Base-by-base conservation (phyloP, 2,113 vertebrate species). In the Junco hyemalis region DNA sequence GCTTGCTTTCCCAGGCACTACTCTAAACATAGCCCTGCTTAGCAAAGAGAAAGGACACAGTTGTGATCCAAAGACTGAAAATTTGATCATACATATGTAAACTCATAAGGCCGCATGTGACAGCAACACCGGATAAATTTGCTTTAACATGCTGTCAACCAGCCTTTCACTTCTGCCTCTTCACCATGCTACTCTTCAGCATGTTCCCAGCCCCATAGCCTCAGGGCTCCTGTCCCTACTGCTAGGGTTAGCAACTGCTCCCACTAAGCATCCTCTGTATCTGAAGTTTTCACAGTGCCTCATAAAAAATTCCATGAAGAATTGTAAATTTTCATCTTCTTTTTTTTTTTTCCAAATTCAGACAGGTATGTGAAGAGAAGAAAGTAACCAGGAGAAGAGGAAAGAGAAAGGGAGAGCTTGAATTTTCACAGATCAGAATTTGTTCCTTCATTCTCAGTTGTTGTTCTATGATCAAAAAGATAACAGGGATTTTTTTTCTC, bases 91-190 rank as follows among this genome's bases (percentile, higher is more conserved):
- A 83, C 68, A 61, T 83, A 90, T 90, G 92, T 91, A 90, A 86
- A 88, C 82, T 88, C 83, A 56, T 19, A 90, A 92, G 61, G 65
- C 40, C 33, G 72, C 66, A 48, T 63, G 76, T 66, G 91, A 85
- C 47, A 89, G 48, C 40, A 84, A 88, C 95, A 85, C 65, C 2
- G 24, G 64, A 72, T 81, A 68, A 91, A 95, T 94, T 14, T 88
- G 87, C 72, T 90, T 93, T 84, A 96, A 90, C 92, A 94, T 93
- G 86, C 86, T 96, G 93, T 95, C 92, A 96, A 91, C 6, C 76
- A 93, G 82, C 85, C 76, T 94, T 96, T 96, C 92, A 91, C 73
- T 96, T 77, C 44, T 86, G 85, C 86, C 79, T 89, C 82, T 86
- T 90, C 60, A 59, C n/a, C 66, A n/a, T 24, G 48, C 72, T 81